phyloP scores from a whole-genome alignment of 1,140 invertebrate genomes.

The Apocrypta bakeri region DNA sequence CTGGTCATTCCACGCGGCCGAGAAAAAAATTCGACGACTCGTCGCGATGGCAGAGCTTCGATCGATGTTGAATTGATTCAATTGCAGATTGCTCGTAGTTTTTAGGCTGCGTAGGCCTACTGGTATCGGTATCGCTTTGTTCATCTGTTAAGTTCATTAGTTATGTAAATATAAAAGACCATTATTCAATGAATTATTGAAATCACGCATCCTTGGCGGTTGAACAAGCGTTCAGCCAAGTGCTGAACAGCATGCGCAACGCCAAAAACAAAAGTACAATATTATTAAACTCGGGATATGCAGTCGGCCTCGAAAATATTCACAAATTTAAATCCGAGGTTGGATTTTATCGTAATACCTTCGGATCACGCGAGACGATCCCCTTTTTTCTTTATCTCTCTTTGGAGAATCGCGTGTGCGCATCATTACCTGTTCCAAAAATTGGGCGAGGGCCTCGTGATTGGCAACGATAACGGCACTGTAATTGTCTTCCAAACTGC shows the following conservation, averaged over 20 bases:
- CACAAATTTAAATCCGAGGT: no score
- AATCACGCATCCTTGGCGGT: no score
- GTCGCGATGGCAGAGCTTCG: constrained; percentile 76
- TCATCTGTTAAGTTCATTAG: constrained; percentile 75
- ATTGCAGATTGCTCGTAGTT: constrained; percentile 81
- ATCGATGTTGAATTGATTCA: constrained; percentile 81
- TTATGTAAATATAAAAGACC: no score
- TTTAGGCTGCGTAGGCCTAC: constrained; percentile 81
- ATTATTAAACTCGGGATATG: no score
- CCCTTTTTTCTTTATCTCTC: no score
- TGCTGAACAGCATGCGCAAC: no score
- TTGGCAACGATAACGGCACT: constrained; percentile 91
- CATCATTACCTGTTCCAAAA: constrained; percentile 84
- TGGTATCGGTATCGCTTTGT: constrained; percentile 80
- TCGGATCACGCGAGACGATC: not conserved
- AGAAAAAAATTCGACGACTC: constrained; percentile 83
- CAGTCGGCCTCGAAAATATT: no score
- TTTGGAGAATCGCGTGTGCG: not conserved
- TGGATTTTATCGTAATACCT: not conserved
- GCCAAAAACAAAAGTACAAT: no score
- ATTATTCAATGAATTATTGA: no score
- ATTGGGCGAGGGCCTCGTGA: constrained; percentile 88
- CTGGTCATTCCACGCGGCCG: constrained; percentile 81
- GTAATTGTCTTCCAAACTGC: constrained; percentile 90
- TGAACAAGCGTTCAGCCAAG: no score